Conservation (phyloP, 2,113 vertebrate species). For the Candoia aspera region DNA sequence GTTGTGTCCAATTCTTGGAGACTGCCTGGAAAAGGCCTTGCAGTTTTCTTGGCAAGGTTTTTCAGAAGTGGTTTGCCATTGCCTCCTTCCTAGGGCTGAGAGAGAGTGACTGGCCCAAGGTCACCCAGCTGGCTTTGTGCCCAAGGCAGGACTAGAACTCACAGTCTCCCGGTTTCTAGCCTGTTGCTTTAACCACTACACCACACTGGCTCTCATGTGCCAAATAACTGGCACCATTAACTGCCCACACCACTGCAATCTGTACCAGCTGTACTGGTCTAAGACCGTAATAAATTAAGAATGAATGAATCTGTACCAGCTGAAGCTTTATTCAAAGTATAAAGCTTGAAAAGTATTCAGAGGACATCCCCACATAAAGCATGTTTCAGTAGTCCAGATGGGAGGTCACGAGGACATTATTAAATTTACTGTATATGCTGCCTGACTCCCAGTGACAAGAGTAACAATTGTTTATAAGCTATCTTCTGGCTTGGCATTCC, state of each 20-base stretch:
- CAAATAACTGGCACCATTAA: not conserved
- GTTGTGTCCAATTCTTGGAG: too few relatives aligned
- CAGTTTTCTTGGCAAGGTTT: too few relatives aligned
- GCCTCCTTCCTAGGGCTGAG: too few relatives aligned
- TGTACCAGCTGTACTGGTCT: not conserved
- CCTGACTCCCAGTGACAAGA: not conserved
- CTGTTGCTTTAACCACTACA: too few relatives aligned
- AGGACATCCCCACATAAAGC: not conserved
- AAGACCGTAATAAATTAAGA: too few relatives aligned
- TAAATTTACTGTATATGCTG: not conserved
- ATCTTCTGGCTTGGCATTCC: not conserved
- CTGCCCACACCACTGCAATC: not conserved
- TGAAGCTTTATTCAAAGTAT: not conserved
- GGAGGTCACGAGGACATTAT: not conserved
- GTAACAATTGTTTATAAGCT: not conserved
- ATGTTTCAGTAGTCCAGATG: not conserved
- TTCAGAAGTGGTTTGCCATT: too few relatives aligned
- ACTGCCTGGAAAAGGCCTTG: too few relatives aligned
- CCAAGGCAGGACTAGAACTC: too few relatives aligned
- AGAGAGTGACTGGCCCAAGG: too few relatives aligned
- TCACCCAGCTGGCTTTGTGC: too few relatives aligned
- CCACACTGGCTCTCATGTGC: not conserved
- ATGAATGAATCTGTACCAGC: not conserved
- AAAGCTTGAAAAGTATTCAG: not conserved
- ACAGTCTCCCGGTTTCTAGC: too few relatives aligned